These are phyloP conservation scores for Augiades crinisus DNA, from an alignment of 2,888 invertebrate genomes.

Conservation along the genomic window DNA sequence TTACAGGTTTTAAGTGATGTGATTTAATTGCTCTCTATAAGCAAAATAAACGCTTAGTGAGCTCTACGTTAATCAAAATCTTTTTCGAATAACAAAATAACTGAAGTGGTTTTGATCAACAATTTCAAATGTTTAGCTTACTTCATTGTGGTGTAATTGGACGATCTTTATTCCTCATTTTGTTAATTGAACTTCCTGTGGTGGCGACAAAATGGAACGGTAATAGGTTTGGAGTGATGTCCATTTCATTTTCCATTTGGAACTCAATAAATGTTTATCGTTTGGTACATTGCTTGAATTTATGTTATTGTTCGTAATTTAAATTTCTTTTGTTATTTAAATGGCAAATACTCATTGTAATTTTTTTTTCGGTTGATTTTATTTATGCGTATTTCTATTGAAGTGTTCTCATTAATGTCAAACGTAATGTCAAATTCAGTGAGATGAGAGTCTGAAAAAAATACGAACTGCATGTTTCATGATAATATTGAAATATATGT, in stretches of 20 bases:
- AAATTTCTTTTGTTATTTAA: not conserved
- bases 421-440: too few relatives aligned
- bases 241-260: slow-evolving; percentile 18
- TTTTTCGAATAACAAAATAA: not conserved
- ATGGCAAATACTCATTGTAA: too few relatives aligned
- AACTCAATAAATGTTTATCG: slow-evolving; percentile 9
- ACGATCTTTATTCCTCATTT: slow-evolving; percentile 16
- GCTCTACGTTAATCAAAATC: not conserved
- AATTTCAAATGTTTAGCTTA: slow-evolving; percentile 5
- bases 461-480: too few relatives aligned
- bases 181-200: slow-evolving; percentile 34
- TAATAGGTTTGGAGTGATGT: slow-evolving; percentile 20
- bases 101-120: not conserved
- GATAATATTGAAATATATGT: too few relatives aligned
- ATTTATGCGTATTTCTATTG: too few relatives aligned
- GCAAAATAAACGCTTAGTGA: too few relatives aligned
- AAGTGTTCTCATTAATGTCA: too few relatives aligned
- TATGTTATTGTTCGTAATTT: not conserved
- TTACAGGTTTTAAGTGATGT: not conserved
- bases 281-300: not conserved
- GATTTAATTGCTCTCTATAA: not conserved
- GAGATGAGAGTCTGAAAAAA: too few relatives aligned
- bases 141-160: not conserved
- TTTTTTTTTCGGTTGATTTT: too few relatives aligned
- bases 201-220: slow-evolving; percentile 30